Base-by-base conservation (phyloP, 2,888 invertebrate species). In the Halictus ligatus region DNA sequence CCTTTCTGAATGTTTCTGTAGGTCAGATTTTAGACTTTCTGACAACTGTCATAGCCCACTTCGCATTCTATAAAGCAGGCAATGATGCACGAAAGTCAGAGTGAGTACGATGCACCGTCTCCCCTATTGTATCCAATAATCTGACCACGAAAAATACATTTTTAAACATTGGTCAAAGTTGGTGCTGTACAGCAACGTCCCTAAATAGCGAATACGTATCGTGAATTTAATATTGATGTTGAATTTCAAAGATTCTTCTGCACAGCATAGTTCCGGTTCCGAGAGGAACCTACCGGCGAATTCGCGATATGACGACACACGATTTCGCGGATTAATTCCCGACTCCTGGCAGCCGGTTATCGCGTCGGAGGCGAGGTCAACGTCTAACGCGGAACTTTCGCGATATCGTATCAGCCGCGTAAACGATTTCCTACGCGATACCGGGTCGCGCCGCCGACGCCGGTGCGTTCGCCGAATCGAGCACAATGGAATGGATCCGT, bases 401-500 rank as follows among this genome's bases (percentile, higher is more conserved):
- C 35, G 64, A 78, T 54, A 43, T 25, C 69, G 25, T 43, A 18
- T 72, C 18, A 60, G 7, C 54, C 58, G 25, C 71, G n/a, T 10
- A 67, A 48, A 60, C 48, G 35, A 60, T 81, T 81, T 50, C 13
- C 7, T 40, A 43, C 29, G 15, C n/a, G 72, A 40, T 40, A 29
- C 25, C 50, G 25, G 15, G 25, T 21, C 25, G 29, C 35, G 12
- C 48, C 48, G 43, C 1, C 10, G 43, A 1, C 43, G 43, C 29
- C n/a, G 6, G 60, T 12, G 58, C 13, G n/a, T 48, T 13, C 15
- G 48, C 21, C 10, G 35, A 50, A 35, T n/a, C 3, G 21, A 3
- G 15, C 18, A 5, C 25, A 83, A 60, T n/a, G 18, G 25, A 25
- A 73, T 50, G 80, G 78, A 88, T 88, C 85, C 82, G 60, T 78